Evolutionary conservation across 1,140 invertebrate genomes (phyloP), one percentile per base, ranked within the genome.

Genomic region (Yoshiicerus persimilis): DNA sequence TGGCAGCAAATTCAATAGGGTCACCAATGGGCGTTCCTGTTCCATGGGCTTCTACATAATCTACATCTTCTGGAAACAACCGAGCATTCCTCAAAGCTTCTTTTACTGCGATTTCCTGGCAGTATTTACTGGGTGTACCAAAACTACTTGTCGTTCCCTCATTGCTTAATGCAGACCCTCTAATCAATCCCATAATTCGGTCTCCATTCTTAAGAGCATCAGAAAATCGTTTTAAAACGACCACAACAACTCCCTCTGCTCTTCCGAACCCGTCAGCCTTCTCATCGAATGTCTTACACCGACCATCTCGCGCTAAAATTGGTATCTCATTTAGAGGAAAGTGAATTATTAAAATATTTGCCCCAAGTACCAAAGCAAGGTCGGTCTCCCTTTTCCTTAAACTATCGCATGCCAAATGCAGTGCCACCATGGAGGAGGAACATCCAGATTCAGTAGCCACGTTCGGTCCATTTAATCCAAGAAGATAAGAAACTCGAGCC

Each of bases 1-100:
- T 85, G 41, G 89, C 94, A 32, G 94, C 91, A 9, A 86, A 47
- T 66, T 88, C 87, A 4, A 87, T 84, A 16, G 80, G 75, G 36
- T 87, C 87, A 13, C 87, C 87, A 4, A 88, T 93, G 91, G 94
- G 93, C 0, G 94, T 95, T n/a, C 94, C 94, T 34, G 94, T 95
- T 13, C 94, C 94, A 91, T 95, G 94, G 77, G 93, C 93, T 90
- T 95, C 94, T 36, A 95, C 93, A 91, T 94, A 95, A 8, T 91
- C 90, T 34, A 94, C 93, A 23, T 91, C 87, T 70, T 90, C 90
- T 16, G 94, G 94, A 89, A 93, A 91, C 38, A 95, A 87, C 64
- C 92, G 91, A 36, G 93, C 92, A 87, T 94, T 93, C 27, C 89
- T 91, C 87, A 94, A 94, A 8, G 94, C 92, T 88, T 93, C 93